phyloP scores from a whole-genome alignment of 2,113 vertebrate genomes.

The Notarius quadriscutis region DNA sequence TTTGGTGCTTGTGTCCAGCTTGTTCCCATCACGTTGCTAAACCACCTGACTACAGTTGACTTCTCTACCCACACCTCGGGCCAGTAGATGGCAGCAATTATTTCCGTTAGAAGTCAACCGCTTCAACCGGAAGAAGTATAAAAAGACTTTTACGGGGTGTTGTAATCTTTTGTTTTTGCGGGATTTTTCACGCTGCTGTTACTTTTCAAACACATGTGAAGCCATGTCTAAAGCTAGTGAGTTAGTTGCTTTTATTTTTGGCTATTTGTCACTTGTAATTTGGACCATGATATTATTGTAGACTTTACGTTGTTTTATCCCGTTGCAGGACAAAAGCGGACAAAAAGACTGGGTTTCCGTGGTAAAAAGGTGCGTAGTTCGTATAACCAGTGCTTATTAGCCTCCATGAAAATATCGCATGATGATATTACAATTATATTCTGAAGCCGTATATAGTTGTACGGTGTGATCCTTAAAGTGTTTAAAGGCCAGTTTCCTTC shows the following conservation, averaged over 20 bases:
- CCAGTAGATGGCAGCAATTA: background rate
- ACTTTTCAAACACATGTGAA: slow-evolving; percentile 56
- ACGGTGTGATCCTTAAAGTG: too few relatives aligned
- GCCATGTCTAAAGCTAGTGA: slow-evolving; percentile 74
- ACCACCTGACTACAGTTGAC: too few relatives aligned
- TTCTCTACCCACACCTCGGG: background rate
- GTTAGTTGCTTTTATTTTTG: slow-evolving; percentile 45
- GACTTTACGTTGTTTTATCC: background rate
- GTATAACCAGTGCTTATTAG: background rate
- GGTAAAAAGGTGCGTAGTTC: slow-evolving; percentile 55
- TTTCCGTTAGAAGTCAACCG: background rate
- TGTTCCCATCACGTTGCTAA: too few relatives aligned
- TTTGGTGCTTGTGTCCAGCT: too few relatives aligned
- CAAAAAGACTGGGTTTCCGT: slow-evolving; percentile 69
- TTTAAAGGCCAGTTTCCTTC: too few relatives aligned
- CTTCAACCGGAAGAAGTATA: background rate
- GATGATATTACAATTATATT: background rate
- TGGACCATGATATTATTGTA: background rate
- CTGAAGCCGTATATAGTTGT: background rate
- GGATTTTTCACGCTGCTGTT: background rate
- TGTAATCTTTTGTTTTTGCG: background rate
- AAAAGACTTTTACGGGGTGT: slow-evolving; percentile 37
- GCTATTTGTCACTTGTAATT: background rate
- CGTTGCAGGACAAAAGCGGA: slow-evolving; percentile 73
- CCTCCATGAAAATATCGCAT: background rate